Evolutionary conservation across 2,888 invertebrate species (phyloP).

Genomic region (Oithona nana): DNA sequence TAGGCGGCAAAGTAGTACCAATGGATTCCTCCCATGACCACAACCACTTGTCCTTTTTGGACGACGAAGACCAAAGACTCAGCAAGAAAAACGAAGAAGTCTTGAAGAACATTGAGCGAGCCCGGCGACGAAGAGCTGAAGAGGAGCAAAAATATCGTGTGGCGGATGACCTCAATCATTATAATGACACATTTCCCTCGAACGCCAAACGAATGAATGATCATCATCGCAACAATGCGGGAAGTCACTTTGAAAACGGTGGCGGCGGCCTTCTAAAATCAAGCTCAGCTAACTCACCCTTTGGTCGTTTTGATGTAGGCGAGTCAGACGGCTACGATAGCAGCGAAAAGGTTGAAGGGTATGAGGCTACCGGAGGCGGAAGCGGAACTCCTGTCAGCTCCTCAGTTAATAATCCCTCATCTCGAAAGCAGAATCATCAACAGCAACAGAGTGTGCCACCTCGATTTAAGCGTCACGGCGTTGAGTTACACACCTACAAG

Average conservation of each 20-base stretch:
- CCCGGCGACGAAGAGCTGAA: slow-evolving; percentile 28
- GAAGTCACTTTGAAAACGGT: background rate
- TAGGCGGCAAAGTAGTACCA: background rate
- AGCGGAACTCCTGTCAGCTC: too few species aligned
- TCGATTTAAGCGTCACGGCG: background rate
- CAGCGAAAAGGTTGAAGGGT: background rate
- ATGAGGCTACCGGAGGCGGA: too few species aligned
- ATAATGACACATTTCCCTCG: too few species aligned
- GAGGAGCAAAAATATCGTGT: slow-evolving; percentile 20
- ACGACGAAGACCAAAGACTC: slow-evolving; percentile 23
- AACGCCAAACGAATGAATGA: too few species aligned
- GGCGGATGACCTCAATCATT: background rate
- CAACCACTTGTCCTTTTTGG: background rate
- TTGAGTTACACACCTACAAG: background rate
- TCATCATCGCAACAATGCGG: background rate
- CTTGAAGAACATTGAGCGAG: slow-evolving; percentile 35
- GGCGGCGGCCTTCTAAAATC: background rate
- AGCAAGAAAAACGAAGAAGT: slow-evolving; percentile 36
- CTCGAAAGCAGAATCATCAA: background rate
- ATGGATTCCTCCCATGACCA: too few species aligned
- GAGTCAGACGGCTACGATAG: background rate
- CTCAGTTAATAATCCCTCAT: background rate
- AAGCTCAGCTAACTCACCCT: background rate
- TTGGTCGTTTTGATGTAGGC: background rate
- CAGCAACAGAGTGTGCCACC: background rate